These are phyloP conservation scores for Centropus bengalensis DNA, from an alignment of 2,113 vertebrate genomes.

Conservation along the genomic window DNA sequence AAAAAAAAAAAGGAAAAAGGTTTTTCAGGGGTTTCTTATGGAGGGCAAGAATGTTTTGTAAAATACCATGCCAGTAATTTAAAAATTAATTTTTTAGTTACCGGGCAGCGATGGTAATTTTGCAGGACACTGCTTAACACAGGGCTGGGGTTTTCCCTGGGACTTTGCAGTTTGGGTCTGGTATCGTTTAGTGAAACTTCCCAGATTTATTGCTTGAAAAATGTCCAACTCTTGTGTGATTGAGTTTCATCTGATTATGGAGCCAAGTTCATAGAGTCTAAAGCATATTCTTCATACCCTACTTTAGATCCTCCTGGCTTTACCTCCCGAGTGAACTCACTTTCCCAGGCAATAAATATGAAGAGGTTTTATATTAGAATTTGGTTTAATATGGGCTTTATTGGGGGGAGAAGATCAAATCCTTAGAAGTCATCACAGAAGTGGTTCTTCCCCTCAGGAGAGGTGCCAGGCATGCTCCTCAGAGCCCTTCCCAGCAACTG, in stretches of 20 bases:
- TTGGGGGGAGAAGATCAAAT: not conserved
- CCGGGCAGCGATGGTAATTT: not conserved
- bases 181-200: not conserved
- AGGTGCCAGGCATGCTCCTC: accelerated
- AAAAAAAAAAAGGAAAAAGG: not conserved
- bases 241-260: not conserved
- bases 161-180: not conserved
- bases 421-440: not conserved
- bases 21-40: not conserved
- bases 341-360: not conserved
- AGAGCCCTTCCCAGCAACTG: not conserved
- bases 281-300: not conserved
- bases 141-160: not conserved
- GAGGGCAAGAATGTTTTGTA: not conserved
- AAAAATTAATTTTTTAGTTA: not conserved
- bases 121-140: not conserved
- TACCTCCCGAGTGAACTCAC: not conserved
- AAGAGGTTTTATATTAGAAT: not conserved
- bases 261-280: not conserved
- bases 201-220: not conserved
- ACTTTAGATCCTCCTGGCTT: not conserved
- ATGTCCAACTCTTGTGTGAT: not conserved
- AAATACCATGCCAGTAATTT: not conserved
- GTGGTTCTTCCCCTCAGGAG: accelerated
- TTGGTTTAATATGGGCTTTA: not conserved